These are phyloP conservation scores for Pentalonia nigronervosa DNA, from an alignment of 1,140 invertebrate species.

Conservation along the genomic window DNA sequence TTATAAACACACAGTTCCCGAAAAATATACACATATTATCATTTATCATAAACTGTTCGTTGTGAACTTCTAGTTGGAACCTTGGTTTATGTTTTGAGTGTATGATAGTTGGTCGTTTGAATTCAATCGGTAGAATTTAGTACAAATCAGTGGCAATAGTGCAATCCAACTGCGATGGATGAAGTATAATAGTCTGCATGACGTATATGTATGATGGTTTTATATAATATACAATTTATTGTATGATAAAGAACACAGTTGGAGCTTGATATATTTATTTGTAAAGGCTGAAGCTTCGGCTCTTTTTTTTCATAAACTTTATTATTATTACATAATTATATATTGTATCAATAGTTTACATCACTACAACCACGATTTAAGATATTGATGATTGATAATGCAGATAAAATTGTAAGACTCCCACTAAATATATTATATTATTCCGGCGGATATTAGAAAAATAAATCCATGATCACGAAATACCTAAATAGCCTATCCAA, in stretches of 20 bases:
- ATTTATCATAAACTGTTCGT: neutral
- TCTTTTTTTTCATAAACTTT: too few species aligned
- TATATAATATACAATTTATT: neutral
- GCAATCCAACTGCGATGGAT: neutral
- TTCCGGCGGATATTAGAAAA: too few species aligned
- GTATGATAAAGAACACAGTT: neutral
- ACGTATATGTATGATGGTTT: neutral
- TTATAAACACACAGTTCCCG: neutral
- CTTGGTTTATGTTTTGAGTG: neutral
- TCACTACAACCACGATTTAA: too few species aligned
- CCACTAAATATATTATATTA: too few species aligned
- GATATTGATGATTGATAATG: too few species aligned
- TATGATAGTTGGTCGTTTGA: neutral
- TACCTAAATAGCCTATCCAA: too few species aligned
- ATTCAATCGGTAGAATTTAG: neutral
- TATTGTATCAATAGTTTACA: too few species aligned
- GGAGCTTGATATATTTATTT: neutral
- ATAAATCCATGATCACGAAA: too few species aligned
- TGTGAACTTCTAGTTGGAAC: neutral
- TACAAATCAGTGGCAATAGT: neutral
- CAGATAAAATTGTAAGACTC: too few species aligned
- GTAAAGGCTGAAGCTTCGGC: accelerated
- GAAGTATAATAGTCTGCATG: neutral
- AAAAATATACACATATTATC: neutral
- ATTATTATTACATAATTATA: too few species aligned